phyloP scores from a whole-genome alignment of 2,113 vertebrate genomes.

The Strigops habroptila region DNA sequence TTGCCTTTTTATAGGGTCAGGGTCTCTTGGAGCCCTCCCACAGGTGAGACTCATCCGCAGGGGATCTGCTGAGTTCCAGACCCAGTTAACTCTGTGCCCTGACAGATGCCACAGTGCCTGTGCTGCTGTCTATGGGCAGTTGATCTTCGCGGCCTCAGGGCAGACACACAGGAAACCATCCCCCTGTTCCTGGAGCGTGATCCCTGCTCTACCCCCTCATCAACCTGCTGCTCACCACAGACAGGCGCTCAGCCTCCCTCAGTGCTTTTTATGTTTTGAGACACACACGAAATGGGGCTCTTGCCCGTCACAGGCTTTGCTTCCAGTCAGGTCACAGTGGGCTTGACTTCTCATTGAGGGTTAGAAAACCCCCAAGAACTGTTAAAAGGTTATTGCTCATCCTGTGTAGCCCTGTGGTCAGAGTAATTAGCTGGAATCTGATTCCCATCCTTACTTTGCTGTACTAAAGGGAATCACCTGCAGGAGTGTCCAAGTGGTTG shows the following conservation, averaged over 20 bases:
- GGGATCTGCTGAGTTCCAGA: neutral
- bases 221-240: neutral
- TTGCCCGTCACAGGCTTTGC: neutral
- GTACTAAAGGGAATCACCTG: neutral
- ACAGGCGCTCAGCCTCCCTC: neutral
- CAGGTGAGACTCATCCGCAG: neutral
- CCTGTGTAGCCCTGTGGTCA: neutral
- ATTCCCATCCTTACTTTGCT: neutral
- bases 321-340: neutral
- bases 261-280: neutral
- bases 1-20: neutral
- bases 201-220: neutral
- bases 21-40: neutral
- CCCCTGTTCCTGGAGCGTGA: accelerated
- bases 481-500: neutral
- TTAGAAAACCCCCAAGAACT: neutral
- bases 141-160: neutral
- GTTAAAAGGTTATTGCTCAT: neutral
- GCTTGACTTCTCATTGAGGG: neutral
- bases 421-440: neutral
- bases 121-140: neutral
- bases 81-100: neutral
- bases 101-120: neutral
- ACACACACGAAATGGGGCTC: neutral
- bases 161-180: neutral